These are phyloP conservation scores for Prietella phreatophila DNA, from an alignment of 2,113 vertebrate genomes.

Conservation along the genomic window DNA sequence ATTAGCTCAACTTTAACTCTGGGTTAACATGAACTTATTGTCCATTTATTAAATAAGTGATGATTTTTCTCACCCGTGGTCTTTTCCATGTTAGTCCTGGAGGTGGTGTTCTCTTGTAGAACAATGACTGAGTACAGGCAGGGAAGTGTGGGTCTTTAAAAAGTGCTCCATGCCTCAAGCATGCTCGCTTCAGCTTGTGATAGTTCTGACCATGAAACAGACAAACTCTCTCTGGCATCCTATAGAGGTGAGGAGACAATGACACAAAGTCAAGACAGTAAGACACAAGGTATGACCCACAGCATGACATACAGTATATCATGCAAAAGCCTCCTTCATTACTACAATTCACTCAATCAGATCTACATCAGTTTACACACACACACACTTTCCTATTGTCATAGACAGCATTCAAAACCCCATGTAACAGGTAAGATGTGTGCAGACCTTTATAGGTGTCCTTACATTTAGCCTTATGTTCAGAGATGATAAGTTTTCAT, in stretches of 20 bases:
- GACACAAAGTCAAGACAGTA: neutral
- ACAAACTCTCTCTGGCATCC: constrained; percentile 66
- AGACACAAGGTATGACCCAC: neutral
- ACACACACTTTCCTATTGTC: neutral
- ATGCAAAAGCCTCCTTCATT: neutral
- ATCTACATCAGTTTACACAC: neutral
- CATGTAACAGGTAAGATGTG: neutral
- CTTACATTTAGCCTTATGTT: constrained; percentile 5
- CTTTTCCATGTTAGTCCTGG: constrained; percentile 76
- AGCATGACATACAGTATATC: neutral
- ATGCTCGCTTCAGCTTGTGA: constrained; percentile 65
- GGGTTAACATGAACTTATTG: neutral
- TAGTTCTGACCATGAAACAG: constrained; percentile 74
- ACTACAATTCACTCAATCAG: neutral
- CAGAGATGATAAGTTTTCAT: constrained; percentile 32
- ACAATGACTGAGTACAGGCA: constrained; percentile 69
- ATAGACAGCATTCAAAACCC: neutral
- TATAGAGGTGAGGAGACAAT: neutral
- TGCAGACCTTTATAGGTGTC: neutral
- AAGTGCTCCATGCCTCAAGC: constrained; percentile 63
- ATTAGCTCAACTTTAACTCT: neutral
- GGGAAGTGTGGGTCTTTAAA: constrained; percentile 78
- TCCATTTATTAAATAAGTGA: neutral
- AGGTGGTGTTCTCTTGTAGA: constrained; percentile 72
- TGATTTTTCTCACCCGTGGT: constrained; percentile 67